Base-by-base conservation (phyloP, 2,113 vertebrate genomes). In the Esox niger region DNA sequence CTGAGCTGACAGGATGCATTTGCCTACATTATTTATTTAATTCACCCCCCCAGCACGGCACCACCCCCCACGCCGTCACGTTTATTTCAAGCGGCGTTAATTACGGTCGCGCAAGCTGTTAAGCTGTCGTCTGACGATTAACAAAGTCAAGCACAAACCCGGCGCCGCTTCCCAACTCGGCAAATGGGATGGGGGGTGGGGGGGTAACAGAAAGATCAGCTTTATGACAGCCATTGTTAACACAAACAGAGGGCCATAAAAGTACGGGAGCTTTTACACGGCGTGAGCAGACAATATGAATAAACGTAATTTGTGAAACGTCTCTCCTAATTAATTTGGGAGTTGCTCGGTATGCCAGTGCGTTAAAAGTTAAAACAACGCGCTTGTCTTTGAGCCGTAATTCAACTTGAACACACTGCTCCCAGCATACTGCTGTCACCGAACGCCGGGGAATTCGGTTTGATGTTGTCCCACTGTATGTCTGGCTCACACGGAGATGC, bases 31-130 rank as follows among this genome's bases (percentile, higher is more conserved):
- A 91, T 90, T 90, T 84, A 89, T 84, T 83, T 87, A 35, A 88
- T 84, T 89, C 63, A 64, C 47, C 15, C n/a, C 21, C 2, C 29
- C 58, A 4, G 2, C 20, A 17, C 30, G 2, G 1, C 29, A 35
- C 13, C 23, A 15, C 17, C 23, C 17, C 55, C 58, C 56, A 60
- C 77, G 68, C 69, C 69, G 27, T 84, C 83, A 87, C 77, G 46
- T 88, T 91, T 84, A 86, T 86, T 90, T 89, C 80, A 82, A 84
- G 79, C 79, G 63, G 78, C 69, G 80, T 89, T 91, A 90, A 91
- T 89, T 87, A 87, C 69, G 81, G 80, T 85, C 79, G 83, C 71
- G 78, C 86, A 84, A 86, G 89, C 89, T 91, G 90, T 88, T 91
- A 87, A 86, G 88, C 83, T 89, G 88, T 88, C 87, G 73, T 79